phyloP scores from a whole-genome alignment of 2,888 invertebrate genomes.

The Melanostoma mellinum region DNA sequence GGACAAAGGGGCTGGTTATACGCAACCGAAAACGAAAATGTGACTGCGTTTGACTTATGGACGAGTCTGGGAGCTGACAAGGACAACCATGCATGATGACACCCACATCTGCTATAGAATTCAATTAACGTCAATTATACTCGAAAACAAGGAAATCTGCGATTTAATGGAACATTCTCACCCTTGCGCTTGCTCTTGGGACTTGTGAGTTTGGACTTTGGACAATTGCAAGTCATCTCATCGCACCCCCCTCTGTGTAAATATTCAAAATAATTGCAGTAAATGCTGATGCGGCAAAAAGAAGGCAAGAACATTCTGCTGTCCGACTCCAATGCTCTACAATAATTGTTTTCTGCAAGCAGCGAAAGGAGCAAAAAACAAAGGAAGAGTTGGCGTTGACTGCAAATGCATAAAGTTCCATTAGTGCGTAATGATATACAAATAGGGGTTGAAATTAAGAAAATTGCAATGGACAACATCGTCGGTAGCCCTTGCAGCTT shows the following conservation, averaged over 20 bases:
- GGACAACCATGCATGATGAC: constrained; percentile 52
- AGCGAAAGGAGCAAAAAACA: constrained; percentile 9
- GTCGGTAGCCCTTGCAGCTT: constrained; percentile 26
- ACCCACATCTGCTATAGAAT: constrained; percentile 63
- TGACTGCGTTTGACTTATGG: constrained; percentile 58
- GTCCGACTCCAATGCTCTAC: not conserved
- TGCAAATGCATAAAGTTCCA: constrained; percentile 58
- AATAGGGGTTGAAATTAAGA: constrained; percentile 69
- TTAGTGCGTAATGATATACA: constrained; percentile 71
- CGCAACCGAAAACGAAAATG: not conserved
- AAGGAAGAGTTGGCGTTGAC: not conserved
- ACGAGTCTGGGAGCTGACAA: constrained; percentile 41
- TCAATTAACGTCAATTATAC: constrained; percentile 72
- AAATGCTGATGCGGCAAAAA: constrained; percentile 66
- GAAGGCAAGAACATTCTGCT: constrained; percentile 40
- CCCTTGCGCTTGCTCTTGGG: not conserved
- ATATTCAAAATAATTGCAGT: constrained; percentile 67
- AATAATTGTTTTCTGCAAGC: constrained; percentile 17
- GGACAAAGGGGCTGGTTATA: not conserved
- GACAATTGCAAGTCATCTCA: constrained; percentile 9
- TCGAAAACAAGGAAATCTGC: constrained; percentile 69
- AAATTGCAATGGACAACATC: constrained; percentile 63
- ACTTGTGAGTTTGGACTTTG: constrained; percentile 12
- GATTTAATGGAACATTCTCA: constrained; percentile 63
- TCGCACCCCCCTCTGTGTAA: constrained; percentile 13